Base-by-base conservation (phyloP, 2,888 invertebrate species). In the Tanaodytes sp. region DNA sequence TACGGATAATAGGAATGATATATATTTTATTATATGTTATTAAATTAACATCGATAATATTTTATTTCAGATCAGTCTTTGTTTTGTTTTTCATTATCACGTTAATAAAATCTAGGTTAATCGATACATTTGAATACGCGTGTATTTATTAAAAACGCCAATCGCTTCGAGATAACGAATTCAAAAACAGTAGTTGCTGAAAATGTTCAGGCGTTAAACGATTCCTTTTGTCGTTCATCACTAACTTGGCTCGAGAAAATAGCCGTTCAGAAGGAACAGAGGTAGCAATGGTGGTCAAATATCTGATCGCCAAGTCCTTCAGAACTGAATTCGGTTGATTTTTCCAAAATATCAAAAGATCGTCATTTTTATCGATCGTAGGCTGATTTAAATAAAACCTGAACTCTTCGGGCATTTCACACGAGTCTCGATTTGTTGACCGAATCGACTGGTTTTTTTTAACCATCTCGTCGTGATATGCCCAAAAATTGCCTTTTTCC, bases 301-400 rank as follows among this genome's bases (percentile, higher is more conserved):
- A 68, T 45, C 46, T 23, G 49, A 62, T 58, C 8, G 65, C 67
- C 9, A 58, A 51, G 15, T 52, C 48, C 27, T 39, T 48, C 23
- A 73, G 48, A 9, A 40, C n/a, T 2, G 49, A 58, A 37, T 40
- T 27, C n/a, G 42, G 31, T 18, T 36, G 6, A 23, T 15, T 6
- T 37, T 37, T 45, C 57, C 57, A 57, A 37, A 45, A 57, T 0
- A 14, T 6, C 11, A 57, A 36, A 0, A 64, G 46, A 15, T 33
- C 45, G 14, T 55, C 45, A 8, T 66, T 39, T 12, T 48, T 64
- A 14, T 55, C 27, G 4, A 58, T 66, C 2, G 61, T 58, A 6
- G 64, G 39, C 37, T 70, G 54, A 19, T 20, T 64, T 18, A 73
- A 58, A 40, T 73, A 72, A 40, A 63, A 64, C 16, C 58, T 46